phyloP scores from a whole-genome alignment of 2,797 vertebrate genomes.

The Ara ararauna region DNA sequence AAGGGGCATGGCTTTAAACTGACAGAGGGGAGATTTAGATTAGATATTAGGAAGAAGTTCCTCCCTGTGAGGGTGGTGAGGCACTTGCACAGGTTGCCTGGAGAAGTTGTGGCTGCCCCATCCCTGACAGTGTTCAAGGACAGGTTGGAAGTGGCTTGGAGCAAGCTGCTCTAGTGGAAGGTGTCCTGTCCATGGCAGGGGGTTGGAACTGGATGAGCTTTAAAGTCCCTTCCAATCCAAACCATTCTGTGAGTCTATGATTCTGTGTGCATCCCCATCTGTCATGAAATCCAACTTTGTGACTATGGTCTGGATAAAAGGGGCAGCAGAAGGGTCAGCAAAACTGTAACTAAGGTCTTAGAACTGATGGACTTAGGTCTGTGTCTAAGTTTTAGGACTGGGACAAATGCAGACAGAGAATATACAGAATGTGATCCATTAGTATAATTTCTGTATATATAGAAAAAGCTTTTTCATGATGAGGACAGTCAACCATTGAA shows the following conservation, averaged over 20 bases:
- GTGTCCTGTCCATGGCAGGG: background rate
- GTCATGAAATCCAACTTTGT: background rate
- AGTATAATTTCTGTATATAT: background rate
- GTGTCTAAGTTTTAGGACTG: background rate
- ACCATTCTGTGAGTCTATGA: background rate
- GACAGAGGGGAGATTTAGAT: background rate
- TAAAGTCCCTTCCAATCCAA: background rate
- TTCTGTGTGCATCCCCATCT: rapidly evolving
- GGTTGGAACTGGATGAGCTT: background rate
- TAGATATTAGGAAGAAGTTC: background rate
- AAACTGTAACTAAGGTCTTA: background rate
- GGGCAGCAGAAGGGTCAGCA: background rate
- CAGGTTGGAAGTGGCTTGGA: background rate
- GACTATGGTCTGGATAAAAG: background rate
- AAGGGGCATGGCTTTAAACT: background rate
- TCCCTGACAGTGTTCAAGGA: background rate
- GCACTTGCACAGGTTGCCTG: background rate
- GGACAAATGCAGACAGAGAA: background rate
- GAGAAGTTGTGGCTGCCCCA: background rate
- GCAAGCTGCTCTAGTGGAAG: background rate
- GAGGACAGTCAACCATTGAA: background rate
- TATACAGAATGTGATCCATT: background rate
- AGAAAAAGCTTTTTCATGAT: background rate
- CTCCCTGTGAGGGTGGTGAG: background rate
- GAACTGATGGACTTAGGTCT: background rate